phyloP scores from a whole-genome alignment of 1,140 invertebrate genomes.

The Thalassaphorura encarpata region DNA sequence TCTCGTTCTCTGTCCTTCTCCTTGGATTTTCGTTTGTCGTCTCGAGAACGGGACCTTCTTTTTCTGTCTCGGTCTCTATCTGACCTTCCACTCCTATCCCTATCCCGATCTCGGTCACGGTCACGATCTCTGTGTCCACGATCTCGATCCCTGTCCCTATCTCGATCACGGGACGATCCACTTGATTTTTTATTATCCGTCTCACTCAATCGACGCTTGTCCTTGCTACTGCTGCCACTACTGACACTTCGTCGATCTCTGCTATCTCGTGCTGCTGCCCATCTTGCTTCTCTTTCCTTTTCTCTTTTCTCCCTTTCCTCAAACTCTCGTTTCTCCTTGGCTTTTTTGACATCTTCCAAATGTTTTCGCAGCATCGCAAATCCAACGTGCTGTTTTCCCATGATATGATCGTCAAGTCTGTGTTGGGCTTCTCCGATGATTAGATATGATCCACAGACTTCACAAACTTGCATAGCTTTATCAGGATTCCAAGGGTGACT shows the following conservation, averaged over 20 bases:
- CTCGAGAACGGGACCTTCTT: background rate
- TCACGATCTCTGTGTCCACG: conserved; percentile 12
- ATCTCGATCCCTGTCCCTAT: conserved; percentile 19
- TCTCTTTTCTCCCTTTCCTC: conserved; percentile 27
- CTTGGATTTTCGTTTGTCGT: background rate
- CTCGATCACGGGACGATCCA: background rate
- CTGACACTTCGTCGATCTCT: conserved; percentile 1
- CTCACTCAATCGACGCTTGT: conserved; percentile 4
- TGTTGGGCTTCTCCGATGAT: conserved; percentile 96
- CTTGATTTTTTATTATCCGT: no score
- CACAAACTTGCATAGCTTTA: conserved; percentile 96
- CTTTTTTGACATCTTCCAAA: conserved; percentile 41
- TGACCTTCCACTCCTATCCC: background rate
- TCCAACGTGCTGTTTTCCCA: conserved; percentile 62
- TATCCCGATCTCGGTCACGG: background rate
- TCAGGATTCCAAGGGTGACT: conserved; percentile 56
- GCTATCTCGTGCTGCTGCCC: conserved; percentile 12
- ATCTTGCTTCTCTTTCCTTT: conserved; percentile 27
- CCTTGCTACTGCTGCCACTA: conserved; percentile 8
- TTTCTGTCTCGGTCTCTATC: background rate
- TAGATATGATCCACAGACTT: conserved; percentile 94
- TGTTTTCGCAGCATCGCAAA: conserved; percentile 48
- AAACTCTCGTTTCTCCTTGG: conserved; percentile 22
- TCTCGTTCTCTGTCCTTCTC: background rate
- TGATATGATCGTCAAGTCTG: conserved; percentile 92